These are phyloP conservation scores for Spilogale gracilis DNA, from an alignment of 2,113 vertebrate species.

Conservation along the genomic window DNA sequence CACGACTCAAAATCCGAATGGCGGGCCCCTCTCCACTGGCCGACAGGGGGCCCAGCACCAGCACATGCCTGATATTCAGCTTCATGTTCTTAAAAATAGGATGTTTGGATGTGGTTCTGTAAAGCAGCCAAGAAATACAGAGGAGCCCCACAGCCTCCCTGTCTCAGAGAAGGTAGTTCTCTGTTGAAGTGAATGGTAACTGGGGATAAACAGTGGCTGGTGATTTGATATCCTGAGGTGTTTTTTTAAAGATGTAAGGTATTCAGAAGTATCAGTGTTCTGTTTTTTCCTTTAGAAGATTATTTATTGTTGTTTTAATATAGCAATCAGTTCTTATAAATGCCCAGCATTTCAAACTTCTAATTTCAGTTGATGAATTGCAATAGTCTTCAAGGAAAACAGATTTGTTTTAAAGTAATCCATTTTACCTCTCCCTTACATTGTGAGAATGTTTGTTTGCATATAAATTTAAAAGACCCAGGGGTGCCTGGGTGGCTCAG, in stretches of 20 bases:
- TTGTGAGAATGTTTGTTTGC: background rate
- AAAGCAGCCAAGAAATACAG: conserved; percentile 34
- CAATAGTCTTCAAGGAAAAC: conserved; percentile 24
- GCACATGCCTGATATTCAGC: conserved; percentile 80
- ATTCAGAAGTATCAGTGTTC: background rate
- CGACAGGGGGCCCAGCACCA: conserved; percentile 40
- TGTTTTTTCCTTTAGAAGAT: conserved; percentile 28
- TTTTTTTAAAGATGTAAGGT: background rate
- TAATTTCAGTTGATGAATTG: conserved; percentile 46
- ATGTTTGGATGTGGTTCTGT: conserved; percentile 45
- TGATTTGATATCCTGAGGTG: background rate
- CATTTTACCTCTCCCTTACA: conserved; percentile 18
- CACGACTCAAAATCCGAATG: conserved; percentile 72
- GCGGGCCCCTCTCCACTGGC: background rate
- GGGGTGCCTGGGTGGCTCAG: no score
- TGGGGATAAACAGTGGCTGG: background rate
- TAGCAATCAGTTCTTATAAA: conserved; percentile 31
- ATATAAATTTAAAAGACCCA: conserved; percentile 47
- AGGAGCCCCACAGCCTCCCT: conserved; percentile 53
- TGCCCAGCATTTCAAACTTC: conserved; percentile 32
- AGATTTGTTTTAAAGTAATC: conserved; percentile 8
- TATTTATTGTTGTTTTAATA: background rate
- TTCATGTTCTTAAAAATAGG: conserved; percentile 69
- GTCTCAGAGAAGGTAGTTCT: conserved; percentile 81
- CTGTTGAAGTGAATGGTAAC: background rate